Percentiles rank a stretch among this genome's conserved stretches.
phyloP scores from a whole-genome alignment of 2,797 vertebrate species.

The Catharus ustulatus region DNA sequence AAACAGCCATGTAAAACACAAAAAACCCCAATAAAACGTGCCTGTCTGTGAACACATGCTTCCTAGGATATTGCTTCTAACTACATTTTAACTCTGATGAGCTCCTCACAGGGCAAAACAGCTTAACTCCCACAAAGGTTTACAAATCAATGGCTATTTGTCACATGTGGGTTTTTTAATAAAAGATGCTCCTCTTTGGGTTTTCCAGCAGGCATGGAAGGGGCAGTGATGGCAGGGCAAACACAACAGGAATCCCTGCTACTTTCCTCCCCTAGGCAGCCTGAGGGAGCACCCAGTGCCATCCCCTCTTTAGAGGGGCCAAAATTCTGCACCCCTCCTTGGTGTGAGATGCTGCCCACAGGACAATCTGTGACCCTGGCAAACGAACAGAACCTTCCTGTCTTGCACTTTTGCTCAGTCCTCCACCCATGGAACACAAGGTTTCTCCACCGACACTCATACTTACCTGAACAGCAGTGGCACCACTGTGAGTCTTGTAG shows the following conservation, averaged over 20 bases:
- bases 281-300: background rate
- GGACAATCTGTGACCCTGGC: too few species aligned
- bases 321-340: background rate
- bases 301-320: background rate
- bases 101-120: background rate
- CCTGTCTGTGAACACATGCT: fast-evolving
- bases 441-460: fast-evolving
- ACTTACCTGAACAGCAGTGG: fast-evolving
- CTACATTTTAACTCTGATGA: background rate
- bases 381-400: background rate
- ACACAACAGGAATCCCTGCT: background rate
- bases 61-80: background rate
- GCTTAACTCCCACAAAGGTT: background rate
- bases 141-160: fast-evolving
- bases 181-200: background rate
- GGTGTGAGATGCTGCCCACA: fast-evolving
- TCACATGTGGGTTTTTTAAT: fast-evolving
- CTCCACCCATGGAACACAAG: background rate
- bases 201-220: background rate
- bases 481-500: background rate
- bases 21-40: background rate
- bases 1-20: background rate
- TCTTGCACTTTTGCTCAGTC: background rate
- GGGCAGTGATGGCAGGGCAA: background rate
- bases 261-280: background rate